phyloP scores from a whole-genome alignment of 2,888 invertebrate species.

The Leptura quadrifasciata region DNA sequence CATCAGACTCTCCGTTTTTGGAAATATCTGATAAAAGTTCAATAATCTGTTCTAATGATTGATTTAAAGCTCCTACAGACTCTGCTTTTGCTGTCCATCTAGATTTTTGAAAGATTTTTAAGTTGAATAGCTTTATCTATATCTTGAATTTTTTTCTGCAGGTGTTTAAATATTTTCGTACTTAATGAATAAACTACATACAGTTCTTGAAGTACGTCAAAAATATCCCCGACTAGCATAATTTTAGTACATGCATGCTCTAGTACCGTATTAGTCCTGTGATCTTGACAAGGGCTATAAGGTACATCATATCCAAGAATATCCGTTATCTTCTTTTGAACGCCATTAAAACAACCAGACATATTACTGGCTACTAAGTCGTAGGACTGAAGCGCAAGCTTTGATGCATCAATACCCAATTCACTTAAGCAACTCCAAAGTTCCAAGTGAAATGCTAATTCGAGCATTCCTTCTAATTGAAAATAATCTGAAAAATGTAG shows the following conservation, averaged over 20 bases:
- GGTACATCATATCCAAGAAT: too few species aligned
- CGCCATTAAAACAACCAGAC: slow-evolving; percentile 35
- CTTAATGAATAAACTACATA: slow-evolving; percentile 36
- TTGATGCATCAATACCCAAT: too few species aligned
- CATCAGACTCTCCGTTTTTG: too few species aligned
- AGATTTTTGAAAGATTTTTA: slow-evolving; percentile 33
- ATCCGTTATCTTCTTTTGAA: slow-evolving; percentile 23
- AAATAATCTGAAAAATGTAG: too few species aligned
- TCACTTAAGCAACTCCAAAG: too few species aligned
- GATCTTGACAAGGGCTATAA: neutral
- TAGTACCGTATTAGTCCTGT: neutral
- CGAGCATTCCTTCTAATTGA: too few species aligned
- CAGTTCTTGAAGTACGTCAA: slow-evolving; percentile 31
- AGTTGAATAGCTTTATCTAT: slow-evolving; percentile 29
- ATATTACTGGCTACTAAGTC: neutral
- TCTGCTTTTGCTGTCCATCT: slow-evolving; percentile 33
- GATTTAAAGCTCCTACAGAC: slow-evolving; percentile 10
- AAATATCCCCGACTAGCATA: slow-evolving; percentile 10
- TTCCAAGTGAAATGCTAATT: too few species aligned
- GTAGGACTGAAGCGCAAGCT: too few species aligned
- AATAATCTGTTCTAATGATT: too few species aligned
- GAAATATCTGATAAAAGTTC: too few species aligned
- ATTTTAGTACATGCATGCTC: slow-evolving; percentile 27
- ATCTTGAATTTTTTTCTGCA: slow-evolving; percentile 13
- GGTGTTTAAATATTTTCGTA: slow-evolving; percentile 29